A percentile compares a stretch with the other conserved stretches of the same genome.
phyloP scores from a whole-genome alignment of 2,888 invertebrate species.

The Drosophila vallismaia region DNA sequence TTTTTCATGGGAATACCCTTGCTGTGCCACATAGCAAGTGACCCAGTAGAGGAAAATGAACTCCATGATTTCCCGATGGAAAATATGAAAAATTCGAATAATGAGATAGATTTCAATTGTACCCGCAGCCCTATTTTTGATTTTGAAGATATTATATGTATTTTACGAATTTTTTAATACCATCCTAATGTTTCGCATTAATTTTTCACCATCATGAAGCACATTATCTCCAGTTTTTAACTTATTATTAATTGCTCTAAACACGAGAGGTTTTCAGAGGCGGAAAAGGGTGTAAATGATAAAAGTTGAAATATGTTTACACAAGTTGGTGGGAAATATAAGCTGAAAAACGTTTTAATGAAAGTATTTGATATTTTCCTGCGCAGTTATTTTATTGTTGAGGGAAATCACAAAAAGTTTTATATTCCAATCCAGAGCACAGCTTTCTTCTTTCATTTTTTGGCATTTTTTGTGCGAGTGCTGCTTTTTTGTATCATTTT shows the following conservation, averaged over 20 bases:
- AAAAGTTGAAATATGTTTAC: conserved; percentile 59
- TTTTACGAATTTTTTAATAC: not conserved
- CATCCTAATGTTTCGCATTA: not conserved
- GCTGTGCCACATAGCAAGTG: conserved; percentile 28
- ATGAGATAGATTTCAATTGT: not conserved
- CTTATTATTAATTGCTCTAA: conserved; percentile 37
- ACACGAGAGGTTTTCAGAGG: conserved; percentile 10
- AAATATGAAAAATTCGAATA: not conserved
- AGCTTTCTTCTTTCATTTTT: conserved; percentile 6
- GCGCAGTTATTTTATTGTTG: conserved; percentile 70
- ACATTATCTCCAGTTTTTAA: conserved; percentile 16
- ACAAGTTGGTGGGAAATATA: conserved; percentile 52
- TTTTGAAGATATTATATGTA: not conserved
- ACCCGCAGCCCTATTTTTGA: not conserved
- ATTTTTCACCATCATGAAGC: conserved; percentile 4
- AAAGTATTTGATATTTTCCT: conserved; percentile 64
- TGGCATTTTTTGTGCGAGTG: conserved; percentile 7
- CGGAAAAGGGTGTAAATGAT: conserved; percentile 31
- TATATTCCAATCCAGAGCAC: conserved; percentile 50
- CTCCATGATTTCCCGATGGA: not conserved
- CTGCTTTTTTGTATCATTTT: conserved; percentile 21
- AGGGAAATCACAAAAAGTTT: conserved; percentile 60
- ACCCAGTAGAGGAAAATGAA: conserved; percentile 2
- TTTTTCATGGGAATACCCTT: conserved; percentile 8
- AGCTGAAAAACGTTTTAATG: conserved; percentile 64